Evolutionary conservation across 2,888 invertebrate species (phyloP).

Genomic region (Automeris io): DNA sequence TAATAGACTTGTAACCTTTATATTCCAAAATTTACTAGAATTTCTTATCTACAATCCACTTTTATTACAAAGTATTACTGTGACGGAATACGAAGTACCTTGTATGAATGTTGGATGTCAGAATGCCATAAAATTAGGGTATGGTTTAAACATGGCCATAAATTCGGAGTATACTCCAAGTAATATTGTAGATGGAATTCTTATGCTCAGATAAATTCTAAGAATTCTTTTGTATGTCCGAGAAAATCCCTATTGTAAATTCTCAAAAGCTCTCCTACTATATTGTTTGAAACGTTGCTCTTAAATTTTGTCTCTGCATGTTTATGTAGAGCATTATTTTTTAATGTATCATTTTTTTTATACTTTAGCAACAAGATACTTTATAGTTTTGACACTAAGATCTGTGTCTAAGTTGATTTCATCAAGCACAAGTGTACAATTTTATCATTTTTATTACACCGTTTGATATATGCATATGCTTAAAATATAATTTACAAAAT

Average conservation of each 20-base stretch:
- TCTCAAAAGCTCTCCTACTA: background rate
- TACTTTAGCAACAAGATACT: too few relatives aligned
- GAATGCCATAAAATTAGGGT: background rate
- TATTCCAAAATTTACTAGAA: background rate
- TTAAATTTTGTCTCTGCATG: too few relatives aligned
- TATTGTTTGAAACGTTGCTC: too few relatives aligned
- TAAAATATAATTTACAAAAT: too few relatives aligned
- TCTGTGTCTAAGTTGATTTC: too few relatives aligned
- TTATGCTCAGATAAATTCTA: background rate
- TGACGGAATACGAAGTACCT: background rate
- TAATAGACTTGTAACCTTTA: too few relatives aligned
- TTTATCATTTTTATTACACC: too few relatives aligned
- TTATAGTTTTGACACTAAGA: too few relatives aligned
- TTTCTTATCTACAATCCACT: background rate
- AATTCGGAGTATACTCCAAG: background rate
- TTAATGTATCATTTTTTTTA: too few relatives aligned
- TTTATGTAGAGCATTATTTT: too few relatives aligned
- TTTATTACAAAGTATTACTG: background rate
- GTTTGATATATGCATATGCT: too few relatives aligned
- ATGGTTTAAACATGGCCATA: constrained; percentile 1
- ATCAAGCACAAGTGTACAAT: too few relatives aligned
- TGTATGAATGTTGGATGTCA: background rate
- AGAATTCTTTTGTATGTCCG: background rate
- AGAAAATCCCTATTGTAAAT: background rate
- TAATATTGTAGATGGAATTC: constrained; percentile 2